Conservation (phyloP, 2,888 invertebrate genomes). For the Trachelus tabidus region DNA sequence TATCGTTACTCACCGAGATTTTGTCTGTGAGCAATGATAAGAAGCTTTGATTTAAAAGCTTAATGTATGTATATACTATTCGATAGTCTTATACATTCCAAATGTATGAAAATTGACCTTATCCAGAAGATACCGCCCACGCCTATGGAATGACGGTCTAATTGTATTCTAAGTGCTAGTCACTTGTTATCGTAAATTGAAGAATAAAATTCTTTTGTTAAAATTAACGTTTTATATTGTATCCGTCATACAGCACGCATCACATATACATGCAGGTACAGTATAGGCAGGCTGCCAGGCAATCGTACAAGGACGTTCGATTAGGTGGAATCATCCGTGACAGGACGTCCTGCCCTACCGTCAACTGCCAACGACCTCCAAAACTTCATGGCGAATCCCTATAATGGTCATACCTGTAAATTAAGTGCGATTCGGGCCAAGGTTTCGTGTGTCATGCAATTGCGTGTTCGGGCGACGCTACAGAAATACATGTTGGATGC, state of each 20-base stretch:
- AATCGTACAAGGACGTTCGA: not conserved
- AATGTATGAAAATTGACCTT: slow-evolving; percentile 14
- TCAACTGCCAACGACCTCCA: not conserved
- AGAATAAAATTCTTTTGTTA: slow-evolving; percentile 61
- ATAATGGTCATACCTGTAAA: not conserved
- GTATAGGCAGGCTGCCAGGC: not conserved
- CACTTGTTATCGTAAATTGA: slow-evolving; percentile 62
- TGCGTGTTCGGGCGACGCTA: slow-evolving; percentile 29
- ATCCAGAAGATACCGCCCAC: slow-evolving; percentile 1
- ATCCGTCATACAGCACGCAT: not conserved
- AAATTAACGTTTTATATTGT: slow-evolving; percentile 25
- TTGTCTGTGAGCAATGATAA: not conserved
- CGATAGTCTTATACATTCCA: slow-evolving; percentile 17
- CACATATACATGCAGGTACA: not conserved
- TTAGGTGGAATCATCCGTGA: not conserved
- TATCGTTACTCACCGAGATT: not conserved
- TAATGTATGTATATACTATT: slow-evolving; percentile 9
- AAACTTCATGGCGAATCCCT: not conserved
- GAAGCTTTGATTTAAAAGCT: slow-evolving; percentile 3
- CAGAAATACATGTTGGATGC: slow-evolving; percentile 33
- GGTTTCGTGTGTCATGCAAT: slow-evolving; percentile 42
- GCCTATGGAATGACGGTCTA: slow-evolving; percentile 14
- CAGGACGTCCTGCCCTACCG: not conserved
- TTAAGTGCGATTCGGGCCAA: slow-evolving; percentile 47
- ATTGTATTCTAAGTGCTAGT: slow-evolving; percentile 61